A percentile compares a stretch with the other conserved stretches of the same genome.
phyloP scores from a whole-genome alignment of 2,113 vertebrate genomes.

The Mola mola region DNA sequence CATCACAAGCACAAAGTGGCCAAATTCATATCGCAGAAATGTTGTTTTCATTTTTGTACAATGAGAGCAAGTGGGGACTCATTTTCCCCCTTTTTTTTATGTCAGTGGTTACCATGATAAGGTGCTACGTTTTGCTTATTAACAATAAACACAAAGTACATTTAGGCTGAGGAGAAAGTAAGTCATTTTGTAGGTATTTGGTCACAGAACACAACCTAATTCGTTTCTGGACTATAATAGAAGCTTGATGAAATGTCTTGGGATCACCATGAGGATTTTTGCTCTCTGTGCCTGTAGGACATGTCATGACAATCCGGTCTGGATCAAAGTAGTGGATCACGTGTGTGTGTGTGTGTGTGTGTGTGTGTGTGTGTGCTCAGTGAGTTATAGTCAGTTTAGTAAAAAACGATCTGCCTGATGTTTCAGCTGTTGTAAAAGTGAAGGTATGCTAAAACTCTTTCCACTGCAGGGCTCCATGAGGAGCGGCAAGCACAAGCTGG shows the following conservation, averaged over 20 bases:
- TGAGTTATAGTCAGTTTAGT: slow-evolving; percentile 17
- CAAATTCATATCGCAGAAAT: background rate
- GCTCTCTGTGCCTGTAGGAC: too few relatives aligned
- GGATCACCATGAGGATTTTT: too few relatives aligned
- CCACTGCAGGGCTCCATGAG: slow-evolving; percentile 35
- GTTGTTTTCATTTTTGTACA: background rate
- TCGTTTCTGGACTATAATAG: too few relatives aligned
- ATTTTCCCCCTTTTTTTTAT: background rate
- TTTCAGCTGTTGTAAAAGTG: slow-evolving; percentile 46
- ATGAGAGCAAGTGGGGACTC: background rate
- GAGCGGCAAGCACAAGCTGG: slow-evolving; percentile 16
- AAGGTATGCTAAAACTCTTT: slow-evolving; percentile 58
- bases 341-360: slow-evolving; percentile 19
- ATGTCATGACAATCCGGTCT: too few relatives aligned
- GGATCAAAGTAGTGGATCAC: too few relatives aligned
- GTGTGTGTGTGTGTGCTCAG: slow-evolving; percentile 23
- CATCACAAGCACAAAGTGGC: background rate
- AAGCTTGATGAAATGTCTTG: too few relatives aligned
- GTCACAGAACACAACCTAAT: too few relatives aligned
- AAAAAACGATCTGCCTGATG: slow-evolving; percentile 33
- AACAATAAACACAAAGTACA: too few relatives aligned
- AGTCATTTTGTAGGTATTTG: too few relatives aligned
- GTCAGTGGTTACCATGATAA: too few relatives aligned
- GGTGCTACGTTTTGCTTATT: too few relatives aligned
- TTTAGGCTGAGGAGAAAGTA: too few relatives aligned